Evolutionary conservation across 2,888 invertebrate genomes (phyloP).

Genomic region (Troides helena): DNA sequence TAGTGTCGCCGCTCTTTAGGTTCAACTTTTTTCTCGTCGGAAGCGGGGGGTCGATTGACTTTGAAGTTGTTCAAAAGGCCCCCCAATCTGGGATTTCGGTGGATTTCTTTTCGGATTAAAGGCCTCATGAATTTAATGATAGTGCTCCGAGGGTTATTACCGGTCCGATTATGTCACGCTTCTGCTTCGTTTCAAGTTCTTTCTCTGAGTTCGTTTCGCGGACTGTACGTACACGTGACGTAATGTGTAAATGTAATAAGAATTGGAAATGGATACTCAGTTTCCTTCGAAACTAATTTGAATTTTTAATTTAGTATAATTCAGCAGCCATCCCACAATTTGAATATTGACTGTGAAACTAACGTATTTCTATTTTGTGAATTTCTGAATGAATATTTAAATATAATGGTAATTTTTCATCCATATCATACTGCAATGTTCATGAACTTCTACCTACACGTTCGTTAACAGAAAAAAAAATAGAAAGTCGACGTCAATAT

Average conservation of each 20-base stretch:
- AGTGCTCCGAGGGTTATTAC: constrained; percentile 67
- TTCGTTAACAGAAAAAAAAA: too few relatives aligned
- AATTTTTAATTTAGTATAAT: constrained; percentile 26
- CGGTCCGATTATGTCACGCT: constrained; percentile 62
- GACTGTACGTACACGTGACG: constrained; percentile 12
- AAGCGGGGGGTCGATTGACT: constrained; percentile 71
- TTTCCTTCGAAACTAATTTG: constrained; percentile 20
- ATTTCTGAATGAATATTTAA: background rate
- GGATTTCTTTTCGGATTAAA: constrained; percentile 79
- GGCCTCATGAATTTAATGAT: constrained; percentile 79
- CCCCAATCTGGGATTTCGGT: constrained; percentile 74
- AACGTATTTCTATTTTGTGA: background rate
- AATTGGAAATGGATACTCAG: constrained; percentile 20
- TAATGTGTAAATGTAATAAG: constrained; percentile 29
- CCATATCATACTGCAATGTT: background rate
- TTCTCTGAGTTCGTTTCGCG: constrained; percentile 28
- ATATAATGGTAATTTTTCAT: background rate
- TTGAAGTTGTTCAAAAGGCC: constrained; percentile 79
- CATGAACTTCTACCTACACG: background rate
- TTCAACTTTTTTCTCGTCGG: constrained; percentile 40
- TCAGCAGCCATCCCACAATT: background rate
- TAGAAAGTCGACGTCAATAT: too few relatives aligned
- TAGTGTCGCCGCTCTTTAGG: constrained; percentile 44
- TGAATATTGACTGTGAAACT: constrained; percentile 24
- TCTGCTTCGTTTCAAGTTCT: constrained; percentile 53